Conservation (phyloP, 2,113 vertebrate genomes). For the Sardina pilchardus region DNA sequence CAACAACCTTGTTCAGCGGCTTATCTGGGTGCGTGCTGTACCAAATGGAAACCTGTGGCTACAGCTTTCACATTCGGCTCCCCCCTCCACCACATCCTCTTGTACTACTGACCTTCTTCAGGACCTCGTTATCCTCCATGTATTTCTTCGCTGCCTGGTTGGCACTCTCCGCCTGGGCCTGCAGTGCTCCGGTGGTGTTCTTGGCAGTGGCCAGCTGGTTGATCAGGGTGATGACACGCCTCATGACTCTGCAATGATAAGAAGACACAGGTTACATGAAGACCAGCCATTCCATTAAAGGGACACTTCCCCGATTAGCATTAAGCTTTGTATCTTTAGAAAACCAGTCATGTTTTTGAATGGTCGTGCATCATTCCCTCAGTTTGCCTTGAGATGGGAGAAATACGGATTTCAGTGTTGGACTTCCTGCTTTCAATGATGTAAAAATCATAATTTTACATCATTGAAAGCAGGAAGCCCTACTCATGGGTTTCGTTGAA, state of each 20-base stretch:
- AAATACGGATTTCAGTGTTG: no score
- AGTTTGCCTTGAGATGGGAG: no score
- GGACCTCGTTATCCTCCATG: constrained; percentile 80
- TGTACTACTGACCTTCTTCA: constrained; percentile 76
- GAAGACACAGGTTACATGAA: background rate
- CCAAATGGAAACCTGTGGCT: background rate
- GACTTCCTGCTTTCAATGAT: no score
- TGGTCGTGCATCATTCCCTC: no score
- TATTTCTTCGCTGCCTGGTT: constrained; percentile 81
- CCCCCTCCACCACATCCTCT: background rate
- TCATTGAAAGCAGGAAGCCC: no score
- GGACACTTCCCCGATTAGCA: no score
- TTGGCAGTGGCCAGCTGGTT: constrained; percentile 80
- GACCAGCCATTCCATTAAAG: background rate
- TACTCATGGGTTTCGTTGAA: no score
- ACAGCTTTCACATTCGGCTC: background rate
- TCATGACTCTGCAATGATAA: constrained; percentile 69
- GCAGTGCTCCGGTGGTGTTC: constrained; percentile 70
- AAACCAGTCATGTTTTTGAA: no score
- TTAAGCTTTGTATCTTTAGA: no score
- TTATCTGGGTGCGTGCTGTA: background rate
- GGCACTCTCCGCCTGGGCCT: constrained; percentile 78
- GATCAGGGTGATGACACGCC: constrained; percentile 83
- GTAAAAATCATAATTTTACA: no score
- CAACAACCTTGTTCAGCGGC: no score